Percentiles rank a stretch among this genome's conserved stretches.
Conservation (phyloP, 2,113 vertebrate genomes). For the Aramus guarauna region DNA sequence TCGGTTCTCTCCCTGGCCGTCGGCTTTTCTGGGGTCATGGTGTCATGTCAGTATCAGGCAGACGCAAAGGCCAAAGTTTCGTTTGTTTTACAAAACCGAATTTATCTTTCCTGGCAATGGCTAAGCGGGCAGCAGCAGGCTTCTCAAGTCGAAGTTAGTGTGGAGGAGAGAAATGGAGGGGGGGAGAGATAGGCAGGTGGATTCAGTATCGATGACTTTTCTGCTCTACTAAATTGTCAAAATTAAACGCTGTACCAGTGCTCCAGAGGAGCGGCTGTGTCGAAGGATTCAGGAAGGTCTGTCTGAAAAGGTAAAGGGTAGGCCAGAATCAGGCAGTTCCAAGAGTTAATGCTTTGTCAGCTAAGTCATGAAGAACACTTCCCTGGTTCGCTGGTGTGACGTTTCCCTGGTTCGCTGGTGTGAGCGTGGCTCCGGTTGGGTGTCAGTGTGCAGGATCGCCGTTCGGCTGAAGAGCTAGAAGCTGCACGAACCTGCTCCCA, state of each 20-base stretch:
- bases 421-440: not conserved
- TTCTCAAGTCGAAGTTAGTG: not conserved
- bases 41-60: not conserved
- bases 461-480: not conserved
- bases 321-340: not conserved
- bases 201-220: not conserved
- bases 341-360: not conserved
- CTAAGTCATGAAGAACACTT: not conserved
- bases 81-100: not conserved
- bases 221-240: not conserved
- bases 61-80: not conserved
- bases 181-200: not conserved
- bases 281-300: not conserved
- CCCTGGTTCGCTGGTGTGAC: not conserved
- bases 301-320: not conserved
- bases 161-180: too few relatives aligned
- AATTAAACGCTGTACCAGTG: not conserved
- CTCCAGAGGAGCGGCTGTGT: not conserved
- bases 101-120: not conserved
- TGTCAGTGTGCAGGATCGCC: rapidly evolving
- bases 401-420: not conserved
- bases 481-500: not conserved
- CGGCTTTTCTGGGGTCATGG: not conserved
- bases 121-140: not conserved
- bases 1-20: not conserved